Evolutionary conservation across 2,888 invertebrate species (phyloP).

Genomic region (Coelopa pilipes): DNA sequence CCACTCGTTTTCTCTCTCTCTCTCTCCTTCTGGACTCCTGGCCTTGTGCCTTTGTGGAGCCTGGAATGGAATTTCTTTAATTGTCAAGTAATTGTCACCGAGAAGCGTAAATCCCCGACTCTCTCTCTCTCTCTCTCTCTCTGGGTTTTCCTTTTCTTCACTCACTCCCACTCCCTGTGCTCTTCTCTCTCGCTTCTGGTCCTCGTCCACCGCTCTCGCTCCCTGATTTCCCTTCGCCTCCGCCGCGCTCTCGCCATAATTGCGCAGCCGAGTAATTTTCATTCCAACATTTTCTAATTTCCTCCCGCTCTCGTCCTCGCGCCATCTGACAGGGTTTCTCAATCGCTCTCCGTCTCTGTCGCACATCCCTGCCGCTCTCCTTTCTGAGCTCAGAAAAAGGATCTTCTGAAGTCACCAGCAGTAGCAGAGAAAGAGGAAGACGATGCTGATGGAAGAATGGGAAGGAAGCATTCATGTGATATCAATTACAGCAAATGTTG

Average conservation of each 20-base stretch:
- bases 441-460: not conserved
- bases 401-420: not conserved
- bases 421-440: not conserved
- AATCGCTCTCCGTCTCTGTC: too few relatives aligned
- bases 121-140: constrained; percentile 2
- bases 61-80: constrained; percentile 18
- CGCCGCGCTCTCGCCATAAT: constrained; percentile 9
- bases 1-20: not conserved
- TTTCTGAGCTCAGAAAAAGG: too few relatives aligned
- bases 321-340: too few relatives aligned
- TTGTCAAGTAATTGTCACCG: constrained; percentile 31
- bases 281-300: constrained; percentile 31
- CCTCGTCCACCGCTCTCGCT: too few relatives aligned
- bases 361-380: too few relatives aligned
- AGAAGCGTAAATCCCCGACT: constrained; percentile 32
- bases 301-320: not conserved
- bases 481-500: constrained; percentile 32
- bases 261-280: constrained; percentile 27
- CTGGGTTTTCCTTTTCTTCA: too few relatives aligned
- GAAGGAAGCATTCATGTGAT: constrained; percentile 25
- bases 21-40: too few relatives aligned
- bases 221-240: too few relatives aligned
- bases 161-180: too few relatives aligned
- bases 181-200: too few relatives aligned
- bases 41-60: too few relatives aligned